Evolutionary conservation across 30 jellyfish, hydroid and myxozoan species (phyloP).

Genomic region (Catostylus mosaicus): DNA sequence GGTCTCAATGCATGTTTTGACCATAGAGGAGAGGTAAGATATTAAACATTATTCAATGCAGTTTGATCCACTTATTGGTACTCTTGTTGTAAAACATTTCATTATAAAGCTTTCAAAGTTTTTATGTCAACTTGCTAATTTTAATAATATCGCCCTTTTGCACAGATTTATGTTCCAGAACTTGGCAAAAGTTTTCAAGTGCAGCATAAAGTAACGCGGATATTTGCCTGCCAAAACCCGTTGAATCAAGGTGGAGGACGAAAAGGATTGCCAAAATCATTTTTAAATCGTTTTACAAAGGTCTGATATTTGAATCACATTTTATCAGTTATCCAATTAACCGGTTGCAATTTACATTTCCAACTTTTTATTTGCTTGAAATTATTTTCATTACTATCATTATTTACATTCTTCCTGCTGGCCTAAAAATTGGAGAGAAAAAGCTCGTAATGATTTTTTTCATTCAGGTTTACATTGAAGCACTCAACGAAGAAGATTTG

Average conservation of each 20-base stretch:
- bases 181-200: slow-evolving; percentile 85
- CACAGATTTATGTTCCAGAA: slow-evolving; percentile 91
- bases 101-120: no score
- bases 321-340: no score
- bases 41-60: no score
- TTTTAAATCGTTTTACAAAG: slow-evolving; percentile 92
- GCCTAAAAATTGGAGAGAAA: no score
- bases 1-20: slow-evolving; percentile 99
- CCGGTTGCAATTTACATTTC: no score
- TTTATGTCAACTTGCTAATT: neutral
- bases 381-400: no score
- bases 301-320: slow-evolving; percentile 34
- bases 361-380: no score
- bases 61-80: neutral
- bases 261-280: slow-evolving; percentile 95
- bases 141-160: no score
- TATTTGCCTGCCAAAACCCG: slow-evolving; percentile 99
- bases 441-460: neutral
- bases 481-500: slow-evolving; percentile 74
- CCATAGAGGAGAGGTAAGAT: slow-evolving; percentile 93
- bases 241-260: slow-evolving; percentile 98
- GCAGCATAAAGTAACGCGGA: slow-evolving; percentile 73
- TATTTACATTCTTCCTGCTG: no score
- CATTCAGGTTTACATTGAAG: slow-evolving; percentile 84
- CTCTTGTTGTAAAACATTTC: neutral